Conservation (phyloP, 2,888 invertebrate species). For the Cosmia trapezina region DNA sequence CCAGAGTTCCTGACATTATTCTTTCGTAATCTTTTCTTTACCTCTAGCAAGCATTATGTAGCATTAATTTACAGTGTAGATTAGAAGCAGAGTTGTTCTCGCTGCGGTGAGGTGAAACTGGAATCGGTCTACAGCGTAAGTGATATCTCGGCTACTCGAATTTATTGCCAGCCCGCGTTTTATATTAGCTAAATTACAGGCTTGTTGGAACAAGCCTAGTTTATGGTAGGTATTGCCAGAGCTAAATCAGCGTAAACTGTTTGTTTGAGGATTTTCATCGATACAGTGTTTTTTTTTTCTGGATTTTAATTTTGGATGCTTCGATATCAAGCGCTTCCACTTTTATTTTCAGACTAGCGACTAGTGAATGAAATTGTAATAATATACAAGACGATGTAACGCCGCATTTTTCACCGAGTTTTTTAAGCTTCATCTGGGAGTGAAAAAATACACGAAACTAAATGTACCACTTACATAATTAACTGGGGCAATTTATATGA, state of each 20-base stretch:
- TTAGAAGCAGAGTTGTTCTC: constrained; percentile 40
- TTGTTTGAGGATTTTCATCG: constrained; percentile 50
- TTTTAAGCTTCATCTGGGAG: constrained; percentile 6
- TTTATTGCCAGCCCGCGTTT: constrained; percentile 40
- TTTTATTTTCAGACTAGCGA: constrained; percentile 46
- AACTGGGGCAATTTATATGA: constrained; percentile 28
- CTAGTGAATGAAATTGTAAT: constrained; percentile 46
- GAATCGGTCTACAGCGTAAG: constrained; percentile 45
- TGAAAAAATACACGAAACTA: constrained; percentile 1
- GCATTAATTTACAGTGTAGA: constrained; percentile 35
- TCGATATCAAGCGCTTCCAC: constrained; percentile 14
- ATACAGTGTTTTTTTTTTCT: constrained; percentile 37
- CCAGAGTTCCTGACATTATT: constrained; percentile 7
- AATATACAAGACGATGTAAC: constrained; percentile 23
- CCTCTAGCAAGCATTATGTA: constrained; percentile 25
- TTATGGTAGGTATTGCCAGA: constrained; percentile 45
- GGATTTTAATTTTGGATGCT: constrained; percentile 32
- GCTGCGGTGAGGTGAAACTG: constrained; percentile 41
- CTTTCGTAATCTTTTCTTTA: constrained; percentile 14
- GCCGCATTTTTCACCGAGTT: constrained; percentile 2
- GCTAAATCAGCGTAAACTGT: constrained; percentile 49
- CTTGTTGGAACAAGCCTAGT: constrained; percentile 42
- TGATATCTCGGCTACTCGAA: constrained; percentile 43
- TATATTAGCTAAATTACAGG: constrained; percentile 46
- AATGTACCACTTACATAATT: constrained; percentile 29